Evolutionary conservation across 2,888 invertebrate species (phyloP).

Genomic region (Eupithecia pulchellata): DNA sequence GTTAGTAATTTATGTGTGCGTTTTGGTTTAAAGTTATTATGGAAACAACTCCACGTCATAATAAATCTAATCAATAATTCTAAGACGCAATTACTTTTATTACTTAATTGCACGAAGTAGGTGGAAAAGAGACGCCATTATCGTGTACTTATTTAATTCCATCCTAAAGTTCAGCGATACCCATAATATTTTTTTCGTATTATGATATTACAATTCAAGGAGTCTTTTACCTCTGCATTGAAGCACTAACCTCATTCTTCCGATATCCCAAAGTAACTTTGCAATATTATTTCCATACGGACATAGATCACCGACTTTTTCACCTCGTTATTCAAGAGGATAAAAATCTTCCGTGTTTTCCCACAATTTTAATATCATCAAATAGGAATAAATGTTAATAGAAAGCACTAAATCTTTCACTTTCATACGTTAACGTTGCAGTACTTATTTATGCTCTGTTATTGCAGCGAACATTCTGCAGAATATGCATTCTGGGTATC

Average conservation of each 20-base stretch:
- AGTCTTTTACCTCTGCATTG: not conserved
- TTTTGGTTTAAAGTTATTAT: not conserved
- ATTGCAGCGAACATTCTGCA: constrained; percentile 28
- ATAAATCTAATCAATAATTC: not conserved
- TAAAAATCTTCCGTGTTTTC: constrained; percentile 31
- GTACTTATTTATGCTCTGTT: constrained; percentile 40
- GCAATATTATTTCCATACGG: constrained; percentile 18
- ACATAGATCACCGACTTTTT: constrained; percentile 20
- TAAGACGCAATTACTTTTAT: too few species aligned
- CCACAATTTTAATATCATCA: constrained; percentile 38
- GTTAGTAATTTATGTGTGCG: not conserved
- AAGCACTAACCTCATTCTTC: not conserved
- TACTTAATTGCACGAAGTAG: not conserved
- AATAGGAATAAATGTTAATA: constrained; percentile 40
- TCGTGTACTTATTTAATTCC: not conserved
- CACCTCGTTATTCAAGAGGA: constrained; percentile 29
- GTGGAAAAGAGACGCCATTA: not conserved
- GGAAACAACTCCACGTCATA: not conserved
- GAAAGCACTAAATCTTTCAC: constrained; percentile 40
- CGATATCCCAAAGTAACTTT: not conserved
- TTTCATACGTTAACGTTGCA: constrained; percentile 43
- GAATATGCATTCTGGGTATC: not conserved
- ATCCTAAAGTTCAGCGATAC: not conserved
- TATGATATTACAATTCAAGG: not conserved
- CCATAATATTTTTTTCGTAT: not conserved